phyloP scores from a whole-genome alignment of 2,888 invertebrate genomes.

The Meandrusa payeni region DNA sequence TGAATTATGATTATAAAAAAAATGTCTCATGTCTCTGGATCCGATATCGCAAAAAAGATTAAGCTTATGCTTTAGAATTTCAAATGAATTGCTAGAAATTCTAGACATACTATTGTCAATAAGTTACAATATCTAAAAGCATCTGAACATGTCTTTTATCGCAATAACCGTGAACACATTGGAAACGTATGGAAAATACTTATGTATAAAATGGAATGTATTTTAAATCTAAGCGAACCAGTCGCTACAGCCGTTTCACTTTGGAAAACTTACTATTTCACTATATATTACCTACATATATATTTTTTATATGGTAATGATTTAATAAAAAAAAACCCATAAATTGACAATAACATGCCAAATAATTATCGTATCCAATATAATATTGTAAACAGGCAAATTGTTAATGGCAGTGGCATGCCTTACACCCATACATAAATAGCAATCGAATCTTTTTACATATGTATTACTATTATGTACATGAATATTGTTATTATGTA shows the following conservation, averaged over 20 bases:
- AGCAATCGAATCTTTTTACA: conserved; percentile 68
- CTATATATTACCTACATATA: conserved; percentile 36
- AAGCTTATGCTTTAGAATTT: too few species aligned
- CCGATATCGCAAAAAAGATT: too few species aligned
- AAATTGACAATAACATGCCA: conserved; percentile 31
- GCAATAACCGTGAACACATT: too few species aligned
- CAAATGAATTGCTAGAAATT: too few species aligned
- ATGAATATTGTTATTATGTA: conserved; percentile 58
- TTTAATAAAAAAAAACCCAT: conserved; percentile 28
- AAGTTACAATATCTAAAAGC: too few species aligned
- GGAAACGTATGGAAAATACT: conserved; percentile 30
- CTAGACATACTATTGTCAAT: too few species aligned
- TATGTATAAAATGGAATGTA: conserved; percentile 34
- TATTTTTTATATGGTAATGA: conserved; percentile 24
- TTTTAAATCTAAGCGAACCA: conserved; percentile 48
- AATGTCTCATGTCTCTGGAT: too few species aligned
- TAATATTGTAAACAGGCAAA: conserved; percentile 43
- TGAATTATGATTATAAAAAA: too few species aligned
- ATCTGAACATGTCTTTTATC: too few species aligned
- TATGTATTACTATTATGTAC: conserved; percentile 61
- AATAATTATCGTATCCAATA: conserved; percentile 31
- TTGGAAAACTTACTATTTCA: conserved; percentile 26
- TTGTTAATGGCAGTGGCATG: conserved; percentile 67
- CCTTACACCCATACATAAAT: conserved; percentile 69
- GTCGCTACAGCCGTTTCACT: conserved; percentile 40